Evolutionary conservation across 2,797 vertebrate genomes (phyloP).

Genomic region (Uromys caudimaculatus): DNA sequence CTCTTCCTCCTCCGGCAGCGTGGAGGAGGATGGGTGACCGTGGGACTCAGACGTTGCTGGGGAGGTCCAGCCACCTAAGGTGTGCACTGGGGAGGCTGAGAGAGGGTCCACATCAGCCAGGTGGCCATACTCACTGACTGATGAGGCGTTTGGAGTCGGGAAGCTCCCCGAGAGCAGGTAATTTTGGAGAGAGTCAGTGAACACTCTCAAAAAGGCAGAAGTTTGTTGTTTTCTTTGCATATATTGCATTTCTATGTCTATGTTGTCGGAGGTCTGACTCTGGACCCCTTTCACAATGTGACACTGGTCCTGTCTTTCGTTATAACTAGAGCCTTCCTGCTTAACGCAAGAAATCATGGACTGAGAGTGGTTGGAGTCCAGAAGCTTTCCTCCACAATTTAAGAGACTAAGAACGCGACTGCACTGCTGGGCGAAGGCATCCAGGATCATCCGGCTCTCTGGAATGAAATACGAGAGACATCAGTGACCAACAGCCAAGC

Average conservation of each 20-base stretch:
- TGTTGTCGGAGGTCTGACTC: constrained; percentile 89
- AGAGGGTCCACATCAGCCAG: constrained; percentile 90
- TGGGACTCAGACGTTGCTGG: constrained; percentile 97
- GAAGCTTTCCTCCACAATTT: constrained; percentile 95
- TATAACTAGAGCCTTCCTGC: constrained; percentile 91
- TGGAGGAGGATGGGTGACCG: constrained; percentile 97
- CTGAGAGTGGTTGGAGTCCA: constrained; percentile 91
- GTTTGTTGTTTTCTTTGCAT: constrained; percentile 97
- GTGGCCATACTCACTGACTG: constrained; percentile 89
- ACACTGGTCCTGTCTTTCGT: constrained; percentile 89
- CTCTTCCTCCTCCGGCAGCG: constrained; percentile 97
- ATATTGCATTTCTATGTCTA: constrained; percentile 92
- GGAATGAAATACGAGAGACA: constrained; percentile 80
- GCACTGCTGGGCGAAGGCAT: constrained; percentile 99
- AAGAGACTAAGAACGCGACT: constrained; percentile 98
- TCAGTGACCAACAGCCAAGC: constrained; percentile 75
- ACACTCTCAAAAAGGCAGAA: constrained; percentile 96
- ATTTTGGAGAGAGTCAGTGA: constrained; percentile 98
- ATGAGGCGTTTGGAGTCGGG: constrained; percentile 88
- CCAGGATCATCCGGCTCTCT: constrained; percentile 98
- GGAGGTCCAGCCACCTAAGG: constrained; percentile 96
- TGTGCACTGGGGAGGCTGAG: constrained; percentile 93
- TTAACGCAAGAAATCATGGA: constrained; percentile 94
- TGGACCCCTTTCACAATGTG: constrained; percentile 90
- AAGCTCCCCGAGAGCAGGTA: constrained; percentile 95